These are phyloP conservation scores for Nemurella pictetii DNA, from an alignment of 2,888 invertebrate genomes.

Conservation along the genomic window DNA sequence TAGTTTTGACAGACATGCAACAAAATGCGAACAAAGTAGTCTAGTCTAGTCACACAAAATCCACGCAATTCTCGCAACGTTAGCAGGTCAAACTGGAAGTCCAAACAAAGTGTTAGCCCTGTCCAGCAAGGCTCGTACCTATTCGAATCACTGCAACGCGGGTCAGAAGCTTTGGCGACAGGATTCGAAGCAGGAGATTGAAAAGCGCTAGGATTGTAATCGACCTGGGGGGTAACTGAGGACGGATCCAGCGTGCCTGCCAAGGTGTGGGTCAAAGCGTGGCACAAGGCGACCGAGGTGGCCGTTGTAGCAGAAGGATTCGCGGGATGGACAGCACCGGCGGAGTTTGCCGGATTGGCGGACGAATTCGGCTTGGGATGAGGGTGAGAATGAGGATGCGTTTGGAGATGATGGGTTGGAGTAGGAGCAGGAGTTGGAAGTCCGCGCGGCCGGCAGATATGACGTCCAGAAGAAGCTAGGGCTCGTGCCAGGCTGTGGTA, in stretches of 20 bases:
- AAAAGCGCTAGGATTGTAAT: background rate
- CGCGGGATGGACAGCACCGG: background rate
- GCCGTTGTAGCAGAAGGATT: background rate
- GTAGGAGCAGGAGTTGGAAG: background rate
- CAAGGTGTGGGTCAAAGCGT: background rate
- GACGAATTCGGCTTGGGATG: no score
- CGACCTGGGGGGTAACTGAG: background rate
- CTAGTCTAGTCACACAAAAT: no score
- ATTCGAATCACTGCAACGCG: background rate
- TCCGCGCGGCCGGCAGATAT: slow-evolving; percentile 36
- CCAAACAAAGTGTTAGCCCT: no score
- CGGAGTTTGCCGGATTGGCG: background rate
- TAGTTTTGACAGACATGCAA: no score
- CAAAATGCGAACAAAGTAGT: no score
- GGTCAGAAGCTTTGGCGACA: background rate
- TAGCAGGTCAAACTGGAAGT: background rate
- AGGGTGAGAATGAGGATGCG: no score
- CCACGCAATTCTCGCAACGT: background rate
- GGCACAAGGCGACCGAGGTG: background rate
- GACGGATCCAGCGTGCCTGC: background rate
- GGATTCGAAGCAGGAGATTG: background rate
- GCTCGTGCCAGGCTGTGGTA: slow-evolving; percentile 35
- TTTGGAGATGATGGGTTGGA: background rate
- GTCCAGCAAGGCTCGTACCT: background rate
- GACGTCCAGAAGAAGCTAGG: slow-evolving; percentile 35